A percentile compares a stretch with the other conserved stretches of the same genome.
phyloP scores from a whole-genome alignment of 2,113 vertebrate species.

The Sprattus sprattus region DNA sequence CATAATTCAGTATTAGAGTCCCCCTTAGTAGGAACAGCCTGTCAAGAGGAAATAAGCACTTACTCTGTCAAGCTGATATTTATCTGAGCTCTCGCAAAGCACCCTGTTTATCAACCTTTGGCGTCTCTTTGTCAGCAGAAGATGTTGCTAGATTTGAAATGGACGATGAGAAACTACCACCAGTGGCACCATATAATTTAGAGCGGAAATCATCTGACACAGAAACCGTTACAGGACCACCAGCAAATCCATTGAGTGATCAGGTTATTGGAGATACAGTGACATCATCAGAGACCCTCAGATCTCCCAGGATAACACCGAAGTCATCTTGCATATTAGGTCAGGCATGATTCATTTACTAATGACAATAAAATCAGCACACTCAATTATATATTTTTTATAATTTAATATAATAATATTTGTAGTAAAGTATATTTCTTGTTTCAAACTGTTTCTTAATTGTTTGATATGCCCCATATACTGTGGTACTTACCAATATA shows the following conservation, averaged over 20 bases:
- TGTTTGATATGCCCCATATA: background rate
- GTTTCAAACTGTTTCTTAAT: too few species aligned
- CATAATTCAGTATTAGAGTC: too few species aligned
- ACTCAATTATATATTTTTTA: too few species aligned
- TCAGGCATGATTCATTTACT: background rate
- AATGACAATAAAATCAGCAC: background rate
- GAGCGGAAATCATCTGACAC: background rate
- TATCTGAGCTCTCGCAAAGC: too few species aligned
- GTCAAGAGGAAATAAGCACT: background rate
- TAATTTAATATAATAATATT: too few species aligned
- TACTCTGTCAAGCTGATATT: background rate
- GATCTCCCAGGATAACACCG: background rate
- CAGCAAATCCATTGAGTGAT: background rate
- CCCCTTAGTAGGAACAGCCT: background rate
- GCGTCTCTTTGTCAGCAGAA: too few species aligned
- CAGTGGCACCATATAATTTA: too few species aligned
- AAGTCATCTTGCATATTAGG: background rate
- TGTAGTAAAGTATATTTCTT: too few species aligned
- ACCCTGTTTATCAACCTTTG: too few species aligned
- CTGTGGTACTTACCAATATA: background rate
- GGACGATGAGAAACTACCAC: too few species aligned
- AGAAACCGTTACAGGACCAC: background rate
- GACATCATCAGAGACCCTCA: background rate
- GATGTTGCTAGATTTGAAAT: too few species aligned
- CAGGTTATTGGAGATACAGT: background rate